Percentiles rank a stretch among this genome's conserved stretches.
phyloP scores from a whole-genome alignment of 2,113 vertebrate genomes.

The Odontophorus gujanensis region DNA sequence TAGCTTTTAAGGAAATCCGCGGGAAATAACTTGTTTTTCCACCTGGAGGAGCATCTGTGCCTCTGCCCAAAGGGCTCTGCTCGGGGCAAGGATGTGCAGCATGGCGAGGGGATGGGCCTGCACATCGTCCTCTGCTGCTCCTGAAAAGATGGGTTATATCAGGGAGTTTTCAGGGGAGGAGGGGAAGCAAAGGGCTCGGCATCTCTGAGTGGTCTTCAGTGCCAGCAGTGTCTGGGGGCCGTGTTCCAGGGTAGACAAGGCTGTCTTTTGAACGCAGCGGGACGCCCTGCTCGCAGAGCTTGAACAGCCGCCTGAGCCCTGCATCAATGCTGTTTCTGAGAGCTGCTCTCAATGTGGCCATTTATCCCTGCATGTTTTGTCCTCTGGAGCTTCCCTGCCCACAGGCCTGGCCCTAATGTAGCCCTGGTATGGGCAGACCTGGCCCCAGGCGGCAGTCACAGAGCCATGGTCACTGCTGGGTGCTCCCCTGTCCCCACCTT shows the following conservation, averaged over 20 bases:
- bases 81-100: not conserved
- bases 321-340: constrained; percentile 66
- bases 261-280: constrained; percentile 67
- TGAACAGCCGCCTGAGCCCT: constrained; percentile 58
- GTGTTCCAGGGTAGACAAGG: constrained; percentile 67
- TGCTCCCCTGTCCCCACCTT: not conserved
- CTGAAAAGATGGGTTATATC: constrained; percentile 54
- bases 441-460: not conserved
- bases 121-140: constrained; percentile 15
- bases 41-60: not conserved
- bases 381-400: constrained; percentile 10
- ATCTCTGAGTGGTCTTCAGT: constrained; percentile 33
- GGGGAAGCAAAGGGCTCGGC: not conserved
- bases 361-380: constrained; percentile 60
- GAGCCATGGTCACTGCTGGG: constrained; percentile 19
- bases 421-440: too few relatives aligned
- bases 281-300: constrained; percentile 38
- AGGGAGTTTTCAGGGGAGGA: constrained; percentile 35
- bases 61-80: accelerated
- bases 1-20: accelerated
- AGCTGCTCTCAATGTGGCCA: constrained; percentile 63
- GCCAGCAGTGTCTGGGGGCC: constrained; percentile 45
- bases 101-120: not conserved
- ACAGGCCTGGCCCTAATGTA: not conserved
- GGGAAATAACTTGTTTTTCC: accelerated